Percentiles rank a stretch among this genome's conserved stretches.
phyloP scores from a whole-genome alignment of 2,888 invertebrate species.

The Myathropa florea region DNA sequence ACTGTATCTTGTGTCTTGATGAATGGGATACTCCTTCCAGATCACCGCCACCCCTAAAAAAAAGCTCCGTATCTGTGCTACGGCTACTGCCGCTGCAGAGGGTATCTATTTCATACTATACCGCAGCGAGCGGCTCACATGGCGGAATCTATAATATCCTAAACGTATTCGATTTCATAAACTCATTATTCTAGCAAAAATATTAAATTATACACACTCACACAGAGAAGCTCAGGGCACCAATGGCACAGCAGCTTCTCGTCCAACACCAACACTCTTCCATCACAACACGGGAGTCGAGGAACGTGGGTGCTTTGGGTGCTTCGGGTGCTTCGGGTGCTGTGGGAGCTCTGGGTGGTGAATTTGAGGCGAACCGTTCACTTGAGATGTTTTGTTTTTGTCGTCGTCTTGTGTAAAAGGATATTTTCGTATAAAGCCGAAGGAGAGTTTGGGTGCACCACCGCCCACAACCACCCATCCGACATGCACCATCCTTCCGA shows the following conservation, averaged over 20 bases:
- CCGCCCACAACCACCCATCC: conserved; percentile 2
- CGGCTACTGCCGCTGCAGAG: conserved; percentile 42
- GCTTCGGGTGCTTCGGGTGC: neutral
- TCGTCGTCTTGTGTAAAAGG: conserved; percentile 53
- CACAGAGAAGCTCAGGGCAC: neutral
- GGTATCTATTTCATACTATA: conserved; percentile 64
- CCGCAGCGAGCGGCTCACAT: conserved; percentile 70
- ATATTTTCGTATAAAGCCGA: conserved; percentile 39
- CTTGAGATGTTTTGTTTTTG: conserved; percentile 52
- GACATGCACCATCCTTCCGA: conserved; percentile 44
- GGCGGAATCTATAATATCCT: conserved; percentile 72
- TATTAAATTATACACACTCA: conserved; percentile 71
- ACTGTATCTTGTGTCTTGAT: conserved; percentile 64
- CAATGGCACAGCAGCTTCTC: no score
- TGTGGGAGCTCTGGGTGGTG: conserved; percentile 23
- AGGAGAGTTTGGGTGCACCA: conserved; percentile 25
- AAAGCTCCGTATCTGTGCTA: conserved; percentile 11
- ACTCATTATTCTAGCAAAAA: conserved; percentile 73
- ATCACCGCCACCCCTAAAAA: conserved; percentile 8
- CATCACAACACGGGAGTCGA: no score
- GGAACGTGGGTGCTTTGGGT: no score
- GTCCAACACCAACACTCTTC: no score
- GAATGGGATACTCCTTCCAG: conserved; percentile 39
- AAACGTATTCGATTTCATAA: conserved; percentile 73
- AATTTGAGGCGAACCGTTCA: conserved; percentile 50